These are phyloP conservation scores for Miichthys miiuy DNA, from an alignment of 2,797 vertebrate genomes.

Conservation along the genomic window DNA sequence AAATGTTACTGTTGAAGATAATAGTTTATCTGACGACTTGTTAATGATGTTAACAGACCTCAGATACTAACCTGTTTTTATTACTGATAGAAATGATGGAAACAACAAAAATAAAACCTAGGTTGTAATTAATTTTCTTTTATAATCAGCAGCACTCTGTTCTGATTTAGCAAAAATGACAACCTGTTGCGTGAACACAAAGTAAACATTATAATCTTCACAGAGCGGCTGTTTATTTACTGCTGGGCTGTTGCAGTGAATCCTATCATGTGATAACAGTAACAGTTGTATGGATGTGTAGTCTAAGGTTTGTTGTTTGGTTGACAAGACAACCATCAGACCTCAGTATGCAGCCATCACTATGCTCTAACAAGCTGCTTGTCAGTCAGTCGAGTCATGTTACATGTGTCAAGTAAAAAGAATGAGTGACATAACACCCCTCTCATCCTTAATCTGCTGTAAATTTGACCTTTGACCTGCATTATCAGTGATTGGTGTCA, in stretches of 20 bases:
- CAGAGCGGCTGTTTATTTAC: neutral
- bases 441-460: constrained; percentile 30
- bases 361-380: constrained; percentile 24
- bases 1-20: no score
- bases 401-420: constrained; percentile 37
- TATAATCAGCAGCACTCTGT: no score
- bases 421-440: constrained; percentile 37
- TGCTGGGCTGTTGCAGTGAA: neutral
- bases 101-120: constrained; percentile 13
- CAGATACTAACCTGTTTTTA: neutral
- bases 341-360: neutral
- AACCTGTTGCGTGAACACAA: no score
- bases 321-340: constrained; percentile 34
- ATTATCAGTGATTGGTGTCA: constrained; percentile 19
- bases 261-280: neutral
- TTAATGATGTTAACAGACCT: no score
- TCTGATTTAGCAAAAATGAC: no score
- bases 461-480: constrained; percentile 53
- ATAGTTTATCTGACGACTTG: no score
- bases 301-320: constrained; percentile 40
- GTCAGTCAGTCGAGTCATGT: constrained; percentile 24
- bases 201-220: neutral
- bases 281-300: neutral
- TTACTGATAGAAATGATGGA: constrained; percentile 9
- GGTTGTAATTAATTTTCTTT: neutral